Evolutionary conservation across 2,888 invertebrate genomes (phyloP), one percentile per base, ranked within the genome.

Genomic region (Yponomeuta plumbellus): DNA sequence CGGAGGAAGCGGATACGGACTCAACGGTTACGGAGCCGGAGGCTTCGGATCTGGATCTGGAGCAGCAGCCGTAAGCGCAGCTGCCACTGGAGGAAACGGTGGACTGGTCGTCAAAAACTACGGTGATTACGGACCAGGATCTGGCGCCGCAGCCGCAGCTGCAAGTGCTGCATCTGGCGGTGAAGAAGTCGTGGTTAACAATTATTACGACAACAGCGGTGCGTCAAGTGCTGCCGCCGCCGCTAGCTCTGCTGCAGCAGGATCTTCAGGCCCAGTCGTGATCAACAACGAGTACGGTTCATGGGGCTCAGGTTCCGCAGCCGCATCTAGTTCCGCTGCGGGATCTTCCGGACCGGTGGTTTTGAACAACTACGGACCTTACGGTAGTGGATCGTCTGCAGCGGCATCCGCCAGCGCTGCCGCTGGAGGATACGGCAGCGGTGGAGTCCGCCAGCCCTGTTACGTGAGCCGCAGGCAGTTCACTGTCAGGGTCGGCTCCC

Each of bases 401-500:
- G 58, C 64, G 21, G 56, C 67, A 0, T 63, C 70, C n/a, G 68
- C 66, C 57, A 66, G 66, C 17, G 39, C 67, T 11, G 40, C 23
- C 4, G 40, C 59, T 22, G 67, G 65, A 13, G 67, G 65, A 13
- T 58, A 59, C 58, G 66, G 40, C 26, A 22, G 21, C 2, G n/a
- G 65, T 6, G 66, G 67, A 57, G 67, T 61, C 2, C 67, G 69
- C 59, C 59, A 61, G 56, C 66, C 66, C 23, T 69, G 69, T 66
- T 21, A 22, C 20, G 65, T 68, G 2, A 66, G 66, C 10, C 66
- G 69, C n/a, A 67, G 64, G 61, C 80, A 84, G 68, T 76, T 86
- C 34, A 70, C 77, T 44, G 83, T 88, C 10, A 85, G 81, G 73
- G 75, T 78, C 63, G 80, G 81, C 65, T 76, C 75, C 65, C 77